These are phyloP conservation scores for Agapornis canus DNA, from an alignment of 2,797 vertebrate species.

Conservation along the genomic window DNA sequence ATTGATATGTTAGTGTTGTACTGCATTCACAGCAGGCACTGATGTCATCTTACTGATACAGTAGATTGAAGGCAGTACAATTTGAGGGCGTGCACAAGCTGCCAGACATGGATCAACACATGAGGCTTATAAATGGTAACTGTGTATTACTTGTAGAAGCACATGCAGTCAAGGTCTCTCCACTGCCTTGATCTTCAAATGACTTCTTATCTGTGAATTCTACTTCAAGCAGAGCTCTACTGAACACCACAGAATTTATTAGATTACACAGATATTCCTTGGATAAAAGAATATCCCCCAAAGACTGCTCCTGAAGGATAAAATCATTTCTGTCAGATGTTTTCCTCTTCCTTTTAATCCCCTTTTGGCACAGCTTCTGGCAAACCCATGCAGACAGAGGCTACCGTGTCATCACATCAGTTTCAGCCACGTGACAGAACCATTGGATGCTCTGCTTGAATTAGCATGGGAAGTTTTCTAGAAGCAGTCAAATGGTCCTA, in stretches of 20 bases:
- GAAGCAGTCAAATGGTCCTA: not conserved
- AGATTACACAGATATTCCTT: slow-evolving; percentile 7
- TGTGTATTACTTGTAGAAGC: not conserved
- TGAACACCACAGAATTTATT: not conserved
- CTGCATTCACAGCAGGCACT: not conserved
- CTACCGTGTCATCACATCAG: not conserved
- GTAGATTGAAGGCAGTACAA: not conserved
- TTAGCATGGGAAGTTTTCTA: not conserved
- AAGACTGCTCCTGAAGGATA: not conserved
- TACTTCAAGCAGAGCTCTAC: not conserved
- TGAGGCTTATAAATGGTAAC: not conserved
- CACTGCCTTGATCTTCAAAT: not conserved
- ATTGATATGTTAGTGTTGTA: not conserved
- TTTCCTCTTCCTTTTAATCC: slow-evolving; percentile 32
- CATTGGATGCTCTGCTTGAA: not conserved
- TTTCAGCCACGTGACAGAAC: not conserved
- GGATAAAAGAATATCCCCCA: not conserved
- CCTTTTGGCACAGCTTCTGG: slow-evolving; percentile 11
- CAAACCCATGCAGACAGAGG: not conserved
- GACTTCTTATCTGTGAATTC: not conserved
- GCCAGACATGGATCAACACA: not conserved
- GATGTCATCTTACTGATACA: not conserved
- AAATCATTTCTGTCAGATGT: slow-evolving; percentile 32
- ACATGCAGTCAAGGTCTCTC: not conserved
- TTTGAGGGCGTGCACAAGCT: not conserved